Percentiles rank a stretch among this genome's conserved stretches.
phyloP scores from a whole-genome alignment of 2,797 vertebrate genomes.

The Leontopithecus rosalia region DNA sequence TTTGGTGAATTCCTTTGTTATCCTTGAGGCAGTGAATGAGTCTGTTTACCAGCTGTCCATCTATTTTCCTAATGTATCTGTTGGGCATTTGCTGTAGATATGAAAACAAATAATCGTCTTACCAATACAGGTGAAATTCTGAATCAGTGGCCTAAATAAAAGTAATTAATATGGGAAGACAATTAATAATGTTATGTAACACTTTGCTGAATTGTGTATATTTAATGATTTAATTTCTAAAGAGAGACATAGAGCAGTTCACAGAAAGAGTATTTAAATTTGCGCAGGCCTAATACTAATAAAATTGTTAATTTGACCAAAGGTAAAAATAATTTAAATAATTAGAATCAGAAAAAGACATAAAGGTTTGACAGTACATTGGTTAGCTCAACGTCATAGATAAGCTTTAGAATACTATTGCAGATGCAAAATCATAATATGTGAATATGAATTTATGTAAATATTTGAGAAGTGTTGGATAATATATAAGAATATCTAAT shows the following conservation, averaged over 20 bases:
- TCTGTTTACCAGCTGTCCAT: slow-evolving; percentile 57
- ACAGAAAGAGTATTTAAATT: slow-evolving; percentile 11
- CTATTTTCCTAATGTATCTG: slow-evolving; percentile 49
- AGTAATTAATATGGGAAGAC: slow-evolving; percentile 14
- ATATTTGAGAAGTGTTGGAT: slow-evolving; percentile 8
- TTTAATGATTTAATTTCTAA: slow-evolving; percentile 47
- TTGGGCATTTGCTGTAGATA: slow-evolving; percentile 38
- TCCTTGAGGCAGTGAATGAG: slow-evolving; percentile 38
- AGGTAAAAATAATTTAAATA: slow-evolving; percentile 33
- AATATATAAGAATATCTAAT: not conserved
- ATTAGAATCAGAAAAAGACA: not conserved
- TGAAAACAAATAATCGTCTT: slow-evolving; percentile 61
- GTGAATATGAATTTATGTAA: not conserved
- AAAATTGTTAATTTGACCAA: slow-evolving; percentile 5
- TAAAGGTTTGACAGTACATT: not conserved
- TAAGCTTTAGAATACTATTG: not conserved
- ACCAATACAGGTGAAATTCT: slow-evolving; percentile 36
- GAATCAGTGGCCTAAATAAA: slow-evolving; percentile 30
- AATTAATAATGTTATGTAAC: not conserved
- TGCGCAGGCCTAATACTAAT: not conserved
- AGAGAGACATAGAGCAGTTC: not conserved
- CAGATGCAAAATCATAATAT: slow-evolving; percentile 8
- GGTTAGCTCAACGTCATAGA: not conserved
- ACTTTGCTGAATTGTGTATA: slow-evolving; percentile 25
- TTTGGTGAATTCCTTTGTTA: slow-evolving; percentile 39